Evolutionary conservation across 2,888 invertebrate species (phyloP), one percentile per base, ranked within the genome.

Genomic region (Tupiocoris notatus): DNA sequence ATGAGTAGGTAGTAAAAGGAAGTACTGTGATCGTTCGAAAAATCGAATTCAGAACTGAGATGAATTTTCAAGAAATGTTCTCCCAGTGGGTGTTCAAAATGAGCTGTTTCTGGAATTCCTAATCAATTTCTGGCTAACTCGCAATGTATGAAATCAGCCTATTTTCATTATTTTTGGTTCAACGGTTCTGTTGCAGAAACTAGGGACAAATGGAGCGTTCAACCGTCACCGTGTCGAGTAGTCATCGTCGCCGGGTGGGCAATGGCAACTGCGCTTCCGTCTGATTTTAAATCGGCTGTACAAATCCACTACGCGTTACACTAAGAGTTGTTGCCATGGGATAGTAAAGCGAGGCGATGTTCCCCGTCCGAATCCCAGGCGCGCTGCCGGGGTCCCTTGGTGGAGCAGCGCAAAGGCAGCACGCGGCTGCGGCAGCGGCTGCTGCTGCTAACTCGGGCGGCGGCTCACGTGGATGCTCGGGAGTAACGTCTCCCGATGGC

Each of bases 281-380:
- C 39, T 39, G 39, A 39, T 3, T 39, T 12, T n/a, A n/a, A n/a
- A 12, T 39, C 39, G 39, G 39, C 39, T 3, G 3, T 3, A 3
- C 6, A 12, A 39, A 12, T 3, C 39, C 6, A 12, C 39, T 39
- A 7, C 6, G 39, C 39, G 39, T 12, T 39, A 39, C 12, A 3
- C 6, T 39, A 39, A 7, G 6, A 7, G 39, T 39, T 39, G 39
- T 39, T 67, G 57, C 67, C 21, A 71, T 71, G 71, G 71, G 71
- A 71, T 71, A 71, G 61, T 61, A 59, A 21, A 18, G 22, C 18
- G 61, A 56, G 17, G 61, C 56, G 12, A 80, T 80, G 80, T 80
- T 80, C 65, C 80, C 80, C 23, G 79, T 79, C 58, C 76, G 80
- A 66, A 76, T 80, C 62, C 80, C 80, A 17, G 80, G 80, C 71